phyloP scores from a whole-genome alignment of 53 echinoderm and acorn worm species.

The Patiria pectinifera region DNA sequence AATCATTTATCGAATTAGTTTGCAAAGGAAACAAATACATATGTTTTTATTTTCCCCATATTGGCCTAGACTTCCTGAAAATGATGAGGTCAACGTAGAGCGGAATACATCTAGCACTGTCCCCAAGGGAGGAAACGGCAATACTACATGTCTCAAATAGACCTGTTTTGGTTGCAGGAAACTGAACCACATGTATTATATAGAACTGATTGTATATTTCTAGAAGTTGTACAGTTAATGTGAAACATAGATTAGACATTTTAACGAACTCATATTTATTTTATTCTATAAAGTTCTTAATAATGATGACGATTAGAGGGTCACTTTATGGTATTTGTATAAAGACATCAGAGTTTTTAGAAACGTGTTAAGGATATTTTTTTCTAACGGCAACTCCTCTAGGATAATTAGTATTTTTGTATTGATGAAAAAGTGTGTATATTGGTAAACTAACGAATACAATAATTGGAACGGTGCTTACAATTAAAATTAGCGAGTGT shows the following conservation, averaged over 20 bases:
- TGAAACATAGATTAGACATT: no score
- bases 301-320: no score
- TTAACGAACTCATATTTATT: no score
- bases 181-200: no score
- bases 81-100: constrained; percentile 33
- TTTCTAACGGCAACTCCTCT: not conserved
- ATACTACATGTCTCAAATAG: not conserved
- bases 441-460: not conserved
- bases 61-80: constrained; percentile 22
- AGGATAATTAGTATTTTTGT: not conserved
- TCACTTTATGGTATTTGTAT: no score
- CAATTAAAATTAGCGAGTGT: not conserved
- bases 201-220: no score
- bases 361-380: no score
- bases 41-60: not conserved
- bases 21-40: no score
- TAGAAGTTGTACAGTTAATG: no score
- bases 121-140: not conserved
- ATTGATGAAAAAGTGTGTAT: not conserved
- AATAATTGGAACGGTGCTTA: not conserved
- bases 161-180: not conserved
- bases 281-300: no score
- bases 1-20: no score
- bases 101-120: not conserved
- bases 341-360: no score